Evolutionary conservation across 1,140 invertebrate species (phyloP), one percentile per base, ranked within the genome.

Genomic region (Cotesia chilonis): DNA sequence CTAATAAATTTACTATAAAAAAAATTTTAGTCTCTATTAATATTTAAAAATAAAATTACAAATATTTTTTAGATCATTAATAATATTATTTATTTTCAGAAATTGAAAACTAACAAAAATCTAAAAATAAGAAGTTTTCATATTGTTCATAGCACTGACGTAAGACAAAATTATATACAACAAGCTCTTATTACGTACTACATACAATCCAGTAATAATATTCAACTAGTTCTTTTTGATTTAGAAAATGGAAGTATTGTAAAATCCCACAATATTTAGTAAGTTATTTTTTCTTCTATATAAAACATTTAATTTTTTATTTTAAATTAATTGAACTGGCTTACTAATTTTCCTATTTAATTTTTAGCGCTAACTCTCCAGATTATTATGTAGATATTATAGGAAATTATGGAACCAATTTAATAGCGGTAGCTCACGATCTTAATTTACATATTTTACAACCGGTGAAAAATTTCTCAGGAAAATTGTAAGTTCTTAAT

Each of bases 61-160:
- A 47, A 9, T 6, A 7, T 47, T 9, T 28, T 28, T 63, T 5
- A 52, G 52, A 52, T 63, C 41, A 47, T n/a, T 75, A 72, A 67
- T 60, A 60, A 12, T 35, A 67, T 68, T n/a, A 57, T 66, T n/a
- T 55, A 65, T 70, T 78, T 81, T 35, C 59, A 86, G 83, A 79
- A 81, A 75, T 73, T 85, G 9, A 75, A 76, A 51, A 73, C 73
- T 37, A 6, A 51, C 17, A 17, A 71, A 12, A 75, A 81, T n/a
- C 68, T 74, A 14, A 86, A 84, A 77, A 76, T 86, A n/a, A 83
- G 76, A 73, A 84, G 83, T 3, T 87, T 87, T 75, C 81, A 87
- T 38, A 79, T 86, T 65, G 68, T 85, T 9, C 75, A 79, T 63
- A 83, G 81, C 51, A 77, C 63, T 41, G 75, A 69, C 35, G 9